Conservation (phyloP, 2,888 invertebrate genomes). For the Leucophora obtusa region DNA sequence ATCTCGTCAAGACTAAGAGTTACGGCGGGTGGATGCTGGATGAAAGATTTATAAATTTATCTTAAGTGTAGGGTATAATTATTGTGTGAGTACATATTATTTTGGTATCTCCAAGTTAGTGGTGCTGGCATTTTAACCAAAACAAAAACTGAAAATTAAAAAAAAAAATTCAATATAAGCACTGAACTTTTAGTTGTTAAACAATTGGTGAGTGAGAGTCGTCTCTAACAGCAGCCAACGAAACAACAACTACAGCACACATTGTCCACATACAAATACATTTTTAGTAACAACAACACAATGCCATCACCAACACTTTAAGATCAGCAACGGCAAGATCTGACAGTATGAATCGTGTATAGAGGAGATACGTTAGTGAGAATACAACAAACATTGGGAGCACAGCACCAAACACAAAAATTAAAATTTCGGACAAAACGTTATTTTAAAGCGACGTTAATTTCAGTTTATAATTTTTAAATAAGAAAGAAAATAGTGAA, state of each 20-base stretch:
- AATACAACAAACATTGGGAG: constrained; percentile 22
- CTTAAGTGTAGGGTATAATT: not conserved
- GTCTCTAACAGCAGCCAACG: constrained; percentile 50
- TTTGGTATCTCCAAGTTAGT: not conserved
- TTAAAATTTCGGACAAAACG: constrained; percentile 4
- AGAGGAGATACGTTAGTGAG: constrained; percentile 42
- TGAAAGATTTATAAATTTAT: too few species aligned
- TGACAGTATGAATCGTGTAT: constrained; percentile 19
- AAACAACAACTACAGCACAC: constrained; percentile 30
- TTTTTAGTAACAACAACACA: constrained; percentile 11
- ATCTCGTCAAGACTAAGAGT: too few species aligned
- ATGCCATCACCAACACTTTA: constrained; percentile 9
- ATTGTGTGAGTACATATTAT: not conserved
- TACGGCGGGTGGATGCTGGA: too few species aligned
- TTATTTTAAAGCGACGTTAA: not conserved
- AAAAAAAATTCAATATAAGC: constrained; percentile 11
- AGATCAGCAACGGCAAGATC: constrained; percentile 53
- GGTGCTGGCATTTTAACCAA: not conserved
- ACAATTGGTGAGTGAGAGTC: constrained; percentile 38
- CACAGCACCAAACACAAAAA: not conserved
- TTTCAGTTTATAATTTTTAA: not conserved
- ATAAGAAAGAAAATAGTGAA: constrained; percentile 7
- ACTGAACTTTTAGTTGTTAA: constrained; percentile 37
- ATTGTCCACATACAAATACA: constrained; percentile 8
- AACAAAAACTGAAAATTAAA: not conserved